Conservation (phyloP, 2,797 vertebrate genomes). For the Glossophaga mutica region DNA sequence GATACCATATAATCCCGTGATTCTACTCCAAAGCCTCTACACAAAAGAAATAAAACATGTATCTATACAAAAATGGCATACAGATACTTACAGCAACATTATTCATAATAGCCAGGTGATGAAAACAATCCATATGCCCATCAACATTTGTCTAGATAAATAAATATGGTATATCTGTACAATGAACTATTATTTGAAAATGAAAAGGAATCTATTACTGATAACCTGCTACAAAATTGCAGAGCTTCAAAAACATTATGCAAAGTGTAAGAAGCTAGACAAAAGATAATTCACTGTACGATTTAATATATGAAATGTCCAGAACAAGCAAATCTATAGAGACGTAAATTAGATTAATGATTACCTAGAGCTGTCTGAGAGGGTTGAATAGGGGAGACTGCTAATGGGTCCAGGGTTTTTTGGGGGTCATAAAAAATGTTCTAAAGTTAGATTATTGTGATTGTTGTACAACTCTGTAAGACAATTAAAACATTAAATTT, state of each 20-base stretch:
- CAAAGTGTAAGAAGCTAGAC: background rate
- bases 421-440: background rate
- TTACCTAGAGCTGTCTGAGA: background rate
- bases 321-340: background rate
- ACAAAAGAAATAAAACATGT: background rate
- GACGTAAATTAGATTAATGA: background rate
- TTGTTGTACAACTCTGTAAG: background rate
- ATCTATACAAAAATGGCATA: background rate
- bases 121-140: background rate
- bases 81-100: background rate
- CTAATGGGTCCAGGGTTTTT: background rate
- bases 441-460: background rate
- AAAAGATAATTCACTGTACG: background rate
- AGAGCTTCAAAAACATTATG: background rate
- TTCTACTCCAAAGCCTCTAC: background rate
- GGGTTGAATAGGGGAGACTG: background rate
- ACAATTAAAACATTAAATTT: background rate
- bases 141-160: background rate
- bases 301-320: background rate
- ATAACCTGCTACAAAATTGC: background rate
- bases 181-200: background rate
- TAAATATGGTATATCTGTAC: background rate
- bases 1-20: background rate
- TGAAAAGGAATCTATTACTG: background rate
- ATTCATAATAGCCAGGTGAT: background rate